Base-by-base conservation (phyloP, 2,888 invertebrate species). In the Eupithecia inturbata region DNA sequence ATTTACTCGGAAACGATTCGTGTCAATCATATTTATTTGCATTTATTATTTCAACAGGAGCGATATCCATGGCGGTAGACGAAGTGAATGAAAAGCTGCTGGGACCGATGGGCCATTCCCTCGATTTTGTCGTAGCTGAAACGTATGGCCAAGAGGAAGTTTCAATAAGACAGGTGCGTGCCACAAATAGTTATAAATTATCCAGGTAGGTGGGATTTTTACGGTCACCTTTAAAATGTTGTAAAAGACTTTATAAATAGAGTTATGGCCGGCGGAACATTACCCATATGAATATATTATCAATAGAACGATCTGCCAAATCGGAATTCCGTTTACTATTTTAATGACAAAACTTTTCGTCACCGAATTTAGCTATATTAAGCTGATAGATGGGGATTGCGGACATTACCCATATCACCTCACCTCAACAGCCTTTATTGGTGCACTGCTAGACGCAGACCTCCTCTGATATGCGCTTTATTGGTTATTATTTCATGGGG, bases 101-200 rank as follows among this genome's bases (percentile, higher is more conserved):
- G 41, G 95, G 93, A 0, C 93, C 93, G 39, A 94, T 96, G 80
- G 97, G 97, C 0, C 97, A 98, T 89, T 95, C 95, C 0, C 90
- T 98, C 74, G 96, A 96, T 78, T 98, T 98, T 84, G 94, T 97
- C 28, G 96, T 98, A 6, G 98, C 98, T 1, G 99, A 99, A 91
- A 99, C 99, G 0, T 98, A 96, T 89, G 99, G 99, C 0, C 97
- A 97, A 85, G 98, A 99, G 91, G 96, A 96, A 81, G 96, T 96
- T 73, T 98, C 98, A 87, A 98, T 99, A 80, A 95, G 96, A 71
- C 96, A 96, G 91, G 94, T 94, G 80, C 64, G 85, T 83, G 67
- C 73, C 41, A 68, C 76, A 26, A 45, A 16, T 71, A 31, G 70
- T 72, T 70, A 79, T 76, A 76, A 80, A 80, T 77, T 76, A 31